Evolutionary conservation across 2,113 vertebrate genomes (phyloP), one percentile per base, ranked within the genome.

Genomic region (Tauraco erythrolophus): DNA sequence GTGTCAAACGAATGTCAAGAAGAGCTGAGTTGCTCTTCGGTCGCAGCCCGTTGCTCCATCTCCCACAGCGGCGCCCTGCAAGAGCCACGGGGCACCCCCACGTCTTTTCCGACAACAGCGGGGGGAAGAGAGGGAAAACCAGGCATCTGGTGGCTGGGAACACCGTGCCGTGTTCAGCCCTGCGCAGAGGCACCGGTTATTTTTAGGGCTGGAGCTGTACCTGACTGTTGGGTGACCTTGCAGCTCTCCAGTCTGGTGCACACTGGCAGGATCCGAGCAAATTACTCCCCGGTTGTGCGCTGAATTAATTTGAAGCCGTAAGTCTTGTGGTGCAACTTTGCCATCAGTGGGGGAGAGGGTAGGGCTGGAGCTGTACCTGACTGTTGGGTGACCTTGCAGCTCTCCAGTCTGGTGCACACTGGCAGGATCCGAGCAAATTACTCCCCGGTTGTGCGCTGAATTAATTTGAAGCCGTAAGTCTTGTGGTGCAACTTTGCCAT

Each of bases 151-250:
- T 8, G 58, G 88, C 80, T 46, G 61, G 65, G 15, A 33, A 33
- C 5, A 5, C 64, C 33, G 66, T 35, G 58, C 65, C 37, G 61
- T 11, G 46, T 11, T 85, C 84, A 56, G 81, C 74, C 65, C 43
- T 3, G 17, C 18, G 71, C 88, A 57, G 24, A 57, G n/a, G 46
- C 72, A 87, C 37, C n/a, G 76, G 79, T 82, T 97, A 93, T 96
- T 97, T 96, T 97, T 95, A 96, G 91, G 95, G 94, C 82, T 16
- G 16, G 78, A 65, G 86, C 72, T 31, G 61, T 22, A 31, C 75
- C 48, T 95, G 96, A 86, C 94, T 37, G 18, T 24, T 39, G 76
- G 39, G 23, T 91, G 86, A 94, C 95, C 96, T 96, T 94, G 94
- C 95, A 82, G 91, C 91, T 92, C 92, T 89, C 75, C 57, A 48